phyloP scores from a whole-genome alignment of 2,113 vertebrate genomes.

The Benitochromis conjunctus region DNA sequence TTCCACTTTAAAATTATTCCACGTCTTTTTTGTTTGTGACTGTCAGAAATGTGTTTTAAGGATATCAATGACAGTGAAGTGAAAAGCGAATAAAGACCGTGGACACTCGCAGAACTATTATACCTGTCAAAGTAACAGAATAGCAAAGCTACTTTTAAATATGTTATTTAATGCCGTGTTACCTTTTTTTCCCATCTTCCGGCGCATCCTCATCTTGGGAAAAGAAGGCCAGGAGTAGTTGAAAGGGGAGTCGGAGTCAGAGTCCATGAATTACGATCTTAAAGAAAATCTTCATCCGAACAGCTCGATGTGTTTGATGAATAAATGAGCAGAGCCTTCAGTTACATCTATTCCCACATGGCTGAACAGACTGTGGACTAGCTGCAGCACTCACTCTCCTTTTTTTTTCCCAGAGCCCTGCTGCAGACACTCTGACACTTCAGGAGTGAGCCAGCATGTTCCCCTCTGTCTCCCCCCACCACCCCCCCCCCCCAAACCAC shows the following conservation, averaged over 20 bases:
- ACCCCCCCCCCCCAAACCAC: constrained; percentile 54
- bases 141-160: background rate
- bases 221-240: constrained; percentile 99
- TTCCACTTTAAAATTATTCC: background rate
- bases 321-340: constrained; percentile 1
- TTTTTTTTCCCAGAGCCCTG: constrained; percentile 27
- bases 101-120: background rate
- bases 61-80: background rate
- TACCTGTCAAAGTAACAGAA: background rate
- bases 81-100: background rate
- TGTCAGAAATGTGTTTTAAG: background rate
- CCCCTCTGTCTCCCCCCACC: constrained; percentile 50
- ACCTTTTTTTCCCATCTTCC: constrained; percentile 87
- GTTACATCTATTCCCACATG: constrained; percentile 39
- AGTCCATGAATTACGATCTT: constrained; percentile 82
- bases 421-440: constrained; percentile 64
- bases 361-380: background rate
- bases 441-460: constrained; percentile 69
- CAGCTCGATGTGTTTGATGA: background rate
- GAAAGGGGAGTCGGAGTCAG: constrained; percentile 96
- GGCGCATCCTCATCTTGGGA: constrained; percentile 92
- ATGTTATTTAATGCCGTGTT: constrained; percentile 17
- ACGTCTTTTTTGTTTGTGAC: too few species aligned
- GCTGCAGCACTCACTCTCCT: constrained; percentile 20
- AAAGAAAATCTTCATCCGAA: constrained; percentile 15